Base-by-base conservation (phyloP, 2,797 vertebrate species). In the Calcarius lapponicus region DNA sequence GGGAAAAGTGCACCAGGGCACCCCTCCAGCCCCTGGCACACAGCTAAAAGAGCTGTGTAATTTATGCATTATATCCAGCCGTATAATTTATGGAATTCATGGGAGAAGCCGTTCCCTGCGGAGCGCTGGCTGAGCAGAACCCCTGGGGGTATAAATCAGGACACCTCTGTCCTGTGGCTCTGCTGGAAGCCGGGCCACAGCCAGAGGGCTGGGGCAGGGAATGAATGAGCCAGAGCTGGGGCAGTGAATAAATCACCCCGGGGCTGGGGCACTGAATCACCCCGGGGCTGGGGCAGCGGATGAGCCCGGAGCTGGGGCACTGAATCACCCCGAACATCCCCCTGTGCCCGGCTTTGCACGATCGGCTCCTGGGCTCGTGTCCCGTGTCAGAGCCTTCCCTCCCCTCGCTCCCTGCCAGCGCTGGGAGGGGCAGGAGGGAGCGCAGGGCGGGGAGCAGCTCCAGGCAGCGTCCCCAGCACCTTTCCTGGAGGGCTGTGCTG, bases 361-460 rank as follows among this genome's bases (percentile, higher is more conserved):
- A 24, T 10, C 9, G 7, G 54, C 13, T 11, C 36, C 70, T 0
- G 31, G 0, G 20, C 6, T 36, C 9, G 0, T 7, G 0, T 7
- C 26, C 5, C 0, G 7, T 4, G 72, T 8, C 69, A 11, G 31
- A 17, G 1, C 20, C 1, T 6, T 7, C 34, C 10, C 12, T 51
- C 4, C 34, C 10, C 12, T 51, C 4, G 2, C 6, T 0, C 17
- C 9, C 34, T 3, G 19, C 9, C 2, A 15, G 53, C 1, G 20
- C 5, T 12, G 31, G 5, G 31, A 1, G 48, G 21, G 40, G 64
- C 50, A 4, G 60, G 7, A 24, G 36, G 15, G 11, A 3, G 9
- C 0, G 16, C 4, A 0, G 11, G 60, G 4, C 0, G 8, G 31
- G 54, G 17, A n/a, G 1, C 32, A 3, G 1, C 47, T 26, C 8